A percentile compares a stretch with the other conserved stretches of the same genome.
phyloP scores from a whole-genome alignment of 2,888 invertebrate genomes.

The Lordiphosa andalusiaca region DNA sequence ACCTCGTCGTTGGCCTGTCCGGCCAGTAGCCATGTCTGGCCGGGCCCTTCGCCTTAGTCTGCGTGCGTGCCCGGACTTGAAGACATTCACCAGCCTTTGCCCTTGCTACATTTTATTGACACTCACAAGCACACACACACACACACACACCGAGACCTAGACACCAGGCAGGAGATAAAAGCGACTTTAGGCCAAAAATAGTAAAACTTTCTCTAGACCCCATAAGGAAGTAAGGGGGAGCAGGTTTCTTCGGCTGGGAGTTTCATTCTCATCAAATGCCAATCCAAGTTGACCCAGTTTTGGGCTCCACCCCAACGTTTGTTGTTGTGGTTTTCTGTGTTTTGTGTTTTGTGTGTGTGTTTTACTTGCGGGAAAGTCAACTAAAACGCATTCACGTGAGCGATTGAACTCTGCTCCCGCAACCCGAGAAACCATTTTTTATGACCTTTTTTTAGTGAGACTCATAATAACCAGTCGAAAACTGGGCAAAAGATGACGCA shows the following conservation, averaged over 20 bases:
- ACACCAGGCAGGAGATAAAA: too few species aligned
- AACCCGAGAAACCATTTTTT: slow-evolving; percentile 11
- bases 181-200: slow-evolving; percentile 7
- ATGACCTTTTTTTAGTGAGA: slow-evolving; percentile 1
- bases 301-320: slow-evolving; percentile 3
- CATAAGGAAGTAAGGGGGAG: neutral
- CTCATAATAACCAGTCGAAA: too few species aligned
- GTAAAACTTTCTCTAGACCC: neutral
- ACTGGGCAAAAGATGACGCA: too few species aligned
- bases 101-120: slow-evolving; percentile 1
- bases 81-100: slow-evolving; percentile 4
- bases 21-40: slow-evolving; percentile 46
- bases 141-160: too few species aligned
- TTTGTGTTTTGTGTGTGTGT: neutral
- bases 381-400: slow-evolving; percentile 35
- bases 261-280: slow-evolving; percentile 31
- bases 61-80: slow-evolving; percentile 1
- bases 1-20: slow-evolving; percentile 17
- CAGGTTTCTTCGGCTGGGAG: neutral
- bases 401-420: slow-evolving; percentile 9
- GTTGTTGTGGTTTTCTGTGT: slow-evolving; percentile 2
- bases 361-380: slow-evolving; percentile 3
- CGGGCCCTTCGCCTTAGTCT: slow-evolving; percentile 12
- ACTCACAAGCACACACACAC: too few species aligned
- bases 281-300: slow-evolving; percentile 42